Conservation (phyloP, 2,113 vertebrate species). For the Carlito syrichta region DNA sequence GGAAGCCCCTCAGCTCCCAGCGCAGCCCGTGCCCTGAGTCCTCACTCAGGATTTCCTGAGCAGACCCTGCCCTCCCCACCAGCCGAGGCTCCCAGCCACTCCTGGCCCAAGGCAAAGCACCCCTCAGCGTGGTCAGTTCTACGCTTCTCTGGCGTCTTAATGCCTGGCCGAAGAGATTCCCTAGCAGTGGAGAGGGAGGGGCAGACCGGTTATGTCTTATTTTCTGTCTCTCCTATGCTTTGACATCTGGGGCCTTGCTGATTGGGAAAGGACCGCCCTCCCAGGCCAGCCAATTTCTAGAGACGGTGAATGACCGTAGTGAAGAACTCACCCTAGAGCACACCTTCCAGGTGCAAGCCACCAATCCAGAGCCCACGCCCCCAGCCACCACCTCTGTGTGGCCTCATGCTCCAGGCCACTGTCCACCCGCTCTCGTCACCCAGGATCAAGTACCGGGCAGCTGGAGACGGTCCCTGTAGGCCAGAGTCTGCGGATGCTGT, state of each 20-base stretch:
- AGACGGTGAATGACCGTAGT: rapidly evolving
- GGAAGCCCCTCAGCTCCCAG: rapidly evolving
- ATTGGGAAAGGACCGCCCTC: background rate
- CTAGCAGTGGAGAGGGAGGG: background rate
- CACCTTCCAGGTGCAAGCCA: background rate
- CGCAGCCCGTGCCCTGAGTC: too few relatives aligned
- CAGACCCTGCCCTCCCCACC: background rate
- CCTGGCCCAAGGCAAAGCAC: too few relatives aligned
- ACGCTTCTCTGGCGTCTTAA: too few relatives aligned
- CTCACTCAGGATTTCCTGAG: background rate
- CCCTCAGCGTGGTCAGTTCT: background rate
- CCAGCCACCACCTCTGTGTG: rapidly evolving
- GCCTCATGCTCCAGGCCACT: background rate
- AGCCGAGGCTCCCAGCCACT: background rate
- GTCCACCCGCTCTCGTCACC: rapidly evolving
- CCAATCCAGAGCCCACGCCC: background rate
- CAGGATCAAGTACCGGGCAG: background rate
- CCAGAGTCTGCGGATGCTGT: background rate
- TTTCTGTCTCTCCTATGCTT: background rate
- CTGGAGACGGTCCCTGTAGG: background rate
- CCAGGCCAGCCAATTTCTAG: too few relatives aligned
- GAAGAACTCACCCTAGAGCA: background rate
- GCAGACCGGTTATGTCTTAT: too few relatives aligned
- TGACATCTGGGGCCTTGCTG: background rate
- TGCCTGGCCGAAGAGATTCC: background rate